Evolutionary conservation across 2,888 invertebrate genomes (phyloP).

Genomic region (Apodemia mormo): DNA sequence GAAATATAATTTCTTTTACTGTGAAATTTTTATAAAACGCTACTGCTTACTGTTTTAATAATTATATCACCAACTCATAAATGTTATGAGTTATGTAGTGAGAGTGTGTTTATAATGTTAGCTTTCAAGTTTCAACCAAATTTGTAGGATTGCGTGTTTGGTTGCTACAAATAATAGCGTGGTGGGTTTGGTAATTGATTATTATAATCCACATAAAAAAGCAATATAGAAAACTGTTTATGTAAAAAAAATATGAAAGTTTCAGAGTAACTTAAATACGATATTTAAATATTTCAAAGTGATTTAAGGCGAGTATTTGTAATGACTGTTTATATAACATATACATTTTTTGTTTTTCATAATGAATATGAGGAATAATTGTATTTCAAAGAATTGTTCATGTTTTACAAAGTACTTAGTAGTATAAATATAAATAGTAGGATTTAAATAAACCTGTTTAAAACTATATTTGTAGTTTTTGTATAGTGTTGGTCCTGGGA

Average conservation of each 20-base stretch:
- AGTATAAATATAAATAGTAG: slow-evolving; percentile 15
- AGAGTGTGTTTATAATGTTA: neutral
- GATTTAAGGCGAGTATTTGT: neutral
- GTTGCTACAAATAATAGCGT: neutral
- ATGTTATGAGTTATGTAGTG: no score
- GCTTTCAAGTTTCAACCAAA: neutral
- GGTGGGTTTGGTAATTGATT: neutral
- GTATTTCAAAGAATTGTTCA: slow-evolving; percentile 1
- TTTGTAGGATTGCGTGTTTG: slow-evolving; percentile 2
- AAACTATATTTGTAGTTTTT: neutral
- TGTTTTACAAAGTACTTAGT: slow-evolving; percentile 19
- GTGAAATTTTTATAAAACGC: no score
- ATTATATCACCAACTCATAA: no score
- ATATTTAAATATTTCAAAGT: neutral
- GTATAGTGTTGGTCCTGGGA: neutral
- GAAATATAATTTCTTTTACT: no score
- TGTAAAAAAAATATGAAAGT: neutral
- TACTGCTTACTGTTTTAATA: no score
- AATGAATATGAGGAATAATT: neutral
- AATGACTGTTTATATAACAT: neutral
- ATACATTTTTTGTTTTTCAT: neutral
- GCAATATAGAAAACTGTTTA: slow-evolving; percentile 1
- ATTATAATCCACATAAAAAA: neutral
- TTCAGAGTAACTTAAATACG: neutral
- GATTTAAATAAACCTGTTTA: slow-evolving; percentile 8